Base-by-base conservation (phyloP, 1,140 invertebrate species). In the Temnothorax nylanderi region DNA sequence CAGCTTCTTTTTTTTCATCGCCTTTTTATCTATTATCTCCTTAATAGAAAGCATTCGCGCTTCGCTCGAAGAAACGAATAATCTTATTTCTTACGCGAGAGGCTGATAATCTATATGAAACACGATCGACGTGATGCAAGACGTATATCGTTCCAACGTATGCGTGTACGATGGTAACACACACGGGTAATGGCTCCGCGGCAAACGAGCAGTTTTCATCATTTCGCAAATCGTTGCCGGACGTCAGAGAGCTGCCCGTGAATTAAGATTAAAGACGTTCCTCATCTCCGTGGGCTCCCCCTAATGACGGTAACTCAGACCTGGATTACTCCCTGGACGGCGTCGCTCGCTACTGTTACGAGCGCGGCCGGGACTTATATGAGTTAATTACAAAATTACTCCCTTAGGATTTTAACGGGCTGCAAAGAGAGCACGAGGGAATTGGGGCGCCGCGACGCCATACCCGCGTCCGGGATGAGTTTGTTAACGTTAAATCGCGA, bases 351-450 rank as follows among this genome's bases (percentile, higher is more conserved):
- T 89, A 90, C 88, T 86, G 88, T 90, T 77, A 84, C 60, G 26
- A 67, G 67, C 74, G 34, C 60, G 71, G 58, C 62, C 21, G 58
- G 72, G 78, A 54, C 41, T 76, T 62, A 26, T 26, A 51, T 62
- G 62, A 76, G 86, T 86, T 90, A 90, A 90, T 90, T 90, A 82
- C 89, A 88, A 90, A 90, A 90, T 90, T 88, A 90, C 86, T 90
- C 88, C 89, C 88, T 85, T 69, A 90, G 89, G 89, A 90, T 87
- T 85, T 90, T 89, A 78, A 89, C 87, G 49, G 80, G 51, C 54
- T 41, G 47, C 44, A 56, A 62, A 87, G 71, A 51, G 16, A 51
- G n/a, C 72, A 34, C 32, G 71, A 47, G 62, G n/a, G 49, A 78
- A 65, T 34, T 44, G 51, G 47, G 77, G 76, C 21, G 49, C 41